Base-by-base conservation (phyloP, 2,113 vertebrate species). In the human (Homo sapiens) region DNA sequence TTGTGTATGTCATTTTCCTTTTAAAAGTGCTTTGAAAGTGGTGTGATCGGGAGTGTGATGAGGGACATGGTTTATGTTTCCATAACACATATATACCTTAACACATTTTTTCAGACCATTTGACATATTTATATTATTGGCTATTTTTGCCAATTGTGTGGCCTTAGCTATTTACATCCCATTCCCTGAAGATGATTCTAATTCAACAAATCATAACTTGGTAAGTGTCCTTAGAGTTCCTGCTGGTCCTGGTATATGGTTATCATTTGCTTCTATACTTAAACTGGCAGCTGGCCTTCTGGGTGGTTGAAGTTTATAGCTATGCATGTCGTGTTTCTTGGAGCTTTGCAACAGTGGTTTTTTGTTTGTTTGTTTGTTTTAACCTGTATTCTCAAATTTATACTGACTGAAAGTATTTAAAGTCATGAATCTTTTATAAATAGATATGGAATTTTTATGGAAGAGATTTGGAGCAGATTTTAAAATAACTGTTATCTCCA, bases 111-210 rank as follows among this genome's bases (percentile, higher is more conserved):
- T 97, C 99, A 99, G 99, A 99, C 99, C 99, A 99, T 99, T 99
- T 99, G 99, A 99, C 99, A 99, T 99, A 99, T 99, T 99, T 99
- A 99, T 99, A 99, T 99, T 99, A 99, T 98, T 99, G 98, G 99
- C 99, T 99, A 99, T 99, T 99, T 99, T 99, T 99, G 99, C 99
- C 99, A 99, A 99, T 99, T 99, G 99, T 99, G 99, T 99, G 99
- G 99, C 99, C 99, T 99, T 99, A 99, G 99, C 99, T 99, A 99
- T 99, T 99, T 99, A 99, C 98, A 99, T 99, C 98, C 99, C 99
- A 97, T 99, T 99, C 98, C 99, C 99, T 97, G 99, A 99, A 99
- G 99, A 99, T 98, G 99, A 99, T 99, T 99, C 99, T 97, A 99
- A 99, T 99, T 99, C 99, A 99, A 99, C 99, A 97, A 99, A 99